Conservation (phyloP, 2,797 vertebrate genomes). For the Fratercula arctica region DNA sequence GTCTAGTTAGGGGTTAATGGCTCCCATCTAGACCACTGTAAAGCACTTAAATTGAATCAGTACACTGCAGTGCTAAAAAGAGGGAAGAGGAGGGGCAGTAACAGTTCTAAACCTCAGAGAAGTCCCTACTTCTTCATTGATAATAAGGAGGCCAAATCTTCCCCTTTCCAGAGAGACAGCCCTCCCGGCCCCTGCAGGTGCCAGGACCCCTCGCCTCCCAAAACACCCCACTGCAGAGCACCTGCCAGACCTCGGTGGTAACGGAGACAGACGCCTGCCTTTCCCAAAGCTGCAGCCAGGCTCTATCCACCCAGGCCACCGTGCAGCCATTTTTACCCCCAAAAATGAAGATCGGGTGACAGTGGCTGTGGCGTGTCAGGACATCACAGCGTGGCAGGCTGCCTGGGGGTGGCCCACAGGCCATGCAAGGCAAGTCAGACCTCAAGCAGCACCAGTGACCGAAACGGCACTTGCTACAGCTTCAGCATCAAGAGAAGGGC, state of each 20-base stretch:
- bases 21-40: background rate
- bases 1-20: background rate
- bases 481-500: background rate
- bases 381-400: rapidly evolving
- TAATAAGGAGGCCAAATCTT: background rate
- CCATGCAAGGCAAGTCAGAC: background rate
- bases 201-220: background rate
- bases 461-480: background rate
- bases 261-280: background rate
- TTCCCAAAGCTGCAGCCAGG: background rate
- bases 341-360: background rate
- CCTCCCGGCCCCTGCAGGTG: background rate
- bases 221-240: background rate
- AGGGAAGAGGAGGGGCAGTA: background rate
- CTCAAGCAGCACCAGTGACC: rapidly evolving
- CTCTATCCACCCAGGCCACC: background rate
- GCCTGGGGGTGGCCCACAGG: background rate
- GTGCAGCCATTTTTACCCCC: background rate
- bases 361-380: rapidly evolving
- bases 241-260: rapidly evolving
- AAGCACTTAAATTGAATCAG: background rate
- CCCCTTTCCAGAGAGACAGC: background rate
- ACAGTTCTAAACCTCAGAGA: background rate
- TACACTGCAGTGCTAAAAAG: background rate
- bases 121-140: background rate